Base-by-base conservation (phyloP, 2,797 vertebrate species). In the Margarornis squamiger region DNA sequence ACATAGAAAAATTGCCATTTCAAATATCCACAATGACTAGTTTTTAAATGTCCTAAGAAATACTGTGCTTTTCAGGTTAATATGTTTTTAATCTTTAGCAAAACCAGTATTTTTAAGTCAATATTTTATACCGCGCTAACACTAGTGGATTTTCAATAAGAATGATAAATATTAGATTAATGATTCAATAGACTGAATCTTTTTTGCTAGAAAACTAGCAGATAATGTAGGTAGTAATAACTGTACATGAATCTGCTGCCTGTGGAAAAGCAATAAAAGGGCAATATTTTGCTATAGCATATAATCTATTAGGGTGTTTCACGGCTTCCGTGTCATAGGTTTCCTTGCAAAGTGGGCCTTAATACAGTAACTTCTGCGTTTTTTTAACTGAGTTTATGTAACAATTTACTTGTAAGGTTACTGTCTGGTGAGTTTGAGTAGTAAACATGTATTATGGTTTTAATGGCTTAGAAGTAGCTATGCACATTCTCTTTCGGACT, bases 161-260 rank as follows among this genome's bases (percentile, higher is more conserved):
- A 97, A 98, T 97, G 96, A 97, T 96, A 97, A 97, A 97, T 96
- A 97, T 90, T 92, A 86, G 92, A 97, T 96, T 97, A 97, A 97
- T 98, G 97, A 97, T 95, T 98, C 97, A 97, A 98, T 93, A 97
- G 95, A 95, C 95, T 96, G 95, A 97, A 96, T 92, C 95, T 97
- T 96, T 97, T 98, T 96, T 94, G 94, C 97, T 96, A 97, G 90
- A 97, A 97, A 97, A 84, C 91, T 91, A 89, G 94, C 88, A 97
- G 97, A 97, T 98, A 97, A 81, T 97, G 95, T 94, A 97, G 94
- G 95, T 94, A 96, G 95, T 95, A 97, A 97, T 97, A 97, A 97
- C 95, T 97, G 87, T 93, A 97, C 91, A 96, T 96, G 96, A 97
- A 98, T 93, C 97, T 95, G 90, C 94, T 95, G 96, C 92, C 90